Conservation (phyloP, 2,797 vertebrate genomes). For the Arnoldichthys spilopterus region DNA sequence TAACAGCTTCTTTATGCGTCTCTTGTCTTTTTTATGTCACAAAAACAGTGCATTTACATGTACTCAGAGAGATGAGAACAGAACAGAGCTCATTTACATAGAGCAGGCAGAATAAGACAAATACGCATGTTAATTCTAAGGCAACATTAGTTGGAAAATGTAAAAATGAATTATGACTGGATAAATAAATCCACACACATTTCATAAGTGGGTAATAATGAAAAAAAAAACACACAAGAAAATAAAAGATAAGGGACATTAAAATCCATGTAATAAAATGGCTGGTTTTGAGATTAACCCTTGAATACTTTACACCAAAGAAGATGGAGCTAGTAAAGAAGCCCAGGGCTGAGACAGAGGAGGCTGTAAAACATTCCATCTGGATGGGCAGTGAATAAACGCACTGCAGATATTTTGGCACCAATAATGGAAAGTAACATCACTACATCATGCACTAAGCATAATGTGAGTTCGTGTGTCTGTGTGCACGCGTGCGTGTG, state of each 20-base stretch:
- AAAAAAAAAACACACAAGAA: not conserved
- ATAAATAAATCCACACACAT: not conserved
- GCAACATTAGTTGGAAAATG: no score
- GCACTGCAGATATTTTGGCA: constrained; percentile 12
- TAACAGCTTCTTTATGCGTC: no score
- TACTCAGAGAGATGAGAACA: no score
- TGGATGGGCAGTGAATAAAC: constrained; percentile 10
- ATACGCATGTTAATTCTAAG: not conserved
- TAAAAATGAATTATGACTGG: not conserved
- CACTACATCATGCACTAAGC: constrained; percentile 3
- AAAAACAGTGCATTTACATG: no score
- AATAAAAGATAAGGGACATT: not conserved
- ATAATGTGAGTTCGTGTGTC: not conserved
- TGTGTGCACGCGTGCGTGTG: not conserved
- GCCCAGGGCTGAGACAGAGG: not conserved
- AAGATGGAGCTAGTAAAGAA: not conserved
- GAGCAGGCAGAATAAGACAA: not conserved
- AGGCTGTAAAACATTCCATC: not conserved
- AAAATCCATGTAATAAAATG: not conserved
- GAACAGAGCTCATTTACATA: no score
- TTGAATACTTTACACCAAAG: not conserved
- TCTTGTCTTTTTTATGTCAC: no score
- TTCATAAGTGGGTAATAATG: not conserved
- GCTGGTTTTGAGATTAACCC: not conserved
- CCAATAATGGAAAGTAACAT: constrained; percentile 12